Evolutionary conservation across 2,888 invertebrate genomes (phyloP).

Genomic region (Drosophila pseudotakahashii): DNA sequence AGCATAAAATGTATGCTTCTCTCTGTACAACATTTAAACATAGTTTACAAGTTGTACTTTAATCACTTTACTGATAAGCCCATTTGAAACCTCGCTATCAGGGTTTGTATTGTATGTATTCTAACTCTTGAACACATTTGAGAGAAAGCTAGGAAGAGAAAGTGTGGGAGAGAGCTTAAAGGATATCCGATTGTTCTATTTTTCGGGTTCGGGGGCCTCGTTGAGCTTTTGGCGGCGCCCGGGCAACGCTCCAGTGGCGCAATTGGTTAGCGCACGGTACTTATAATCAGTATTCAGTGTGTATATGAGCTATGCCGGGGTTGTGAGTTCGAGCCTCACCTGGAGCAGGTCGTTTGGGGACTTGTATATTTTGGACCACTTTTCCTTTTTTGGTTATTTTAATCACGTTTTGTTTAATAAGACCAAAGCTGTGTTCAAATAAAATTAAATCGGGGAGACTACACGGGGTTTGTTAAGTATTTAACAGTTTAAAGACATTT

Average conservation of each 20-base stretch:
- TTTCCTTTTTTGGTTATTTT: neutral
- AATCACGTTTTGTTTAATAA: neutral
- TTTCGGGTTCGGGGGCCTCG: conserved; percentile 36
- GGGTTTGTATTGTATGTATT: no score
- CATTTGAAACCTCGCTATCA: neutral
- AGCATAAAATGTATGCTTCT: neutral
- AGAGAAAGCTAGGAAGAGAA: conserved; percentile 1
- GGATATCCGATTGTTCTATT: conserved; percentile 29
- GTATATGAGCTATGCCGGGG: conserved; percentile 98
- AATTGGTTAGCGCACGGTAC: conserved; percentile 99
- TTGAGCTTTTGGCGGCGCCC: conserved; percentile 64
- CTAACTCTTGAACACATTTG: neutral
- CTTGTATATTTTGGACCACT: conserved; percentile 8
- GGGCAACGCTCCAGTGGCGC: conserved; percentile 96
- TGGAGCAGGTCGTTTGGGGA: conserved; percentile 14
- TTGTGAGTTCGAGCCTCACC: conserved; percentile 97
- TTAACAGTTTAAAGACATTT: no score
- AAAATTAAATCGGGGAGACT: no score
- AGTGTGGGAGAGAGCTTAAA: conserved; percentile 10
- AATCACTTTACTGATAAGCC: neutral
- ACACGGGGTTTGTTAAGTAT: no score
- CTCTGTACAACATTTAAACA: neutral
- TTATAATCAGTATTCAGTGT: conserved; percentile 96
- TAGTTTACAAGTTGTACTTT: neutral
- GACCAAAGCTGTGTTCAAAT: no score